Evolutionary conservation across 2,113 vertebrate species (phyloP).

Genomic region (Macrotis lagotis): DNA sequence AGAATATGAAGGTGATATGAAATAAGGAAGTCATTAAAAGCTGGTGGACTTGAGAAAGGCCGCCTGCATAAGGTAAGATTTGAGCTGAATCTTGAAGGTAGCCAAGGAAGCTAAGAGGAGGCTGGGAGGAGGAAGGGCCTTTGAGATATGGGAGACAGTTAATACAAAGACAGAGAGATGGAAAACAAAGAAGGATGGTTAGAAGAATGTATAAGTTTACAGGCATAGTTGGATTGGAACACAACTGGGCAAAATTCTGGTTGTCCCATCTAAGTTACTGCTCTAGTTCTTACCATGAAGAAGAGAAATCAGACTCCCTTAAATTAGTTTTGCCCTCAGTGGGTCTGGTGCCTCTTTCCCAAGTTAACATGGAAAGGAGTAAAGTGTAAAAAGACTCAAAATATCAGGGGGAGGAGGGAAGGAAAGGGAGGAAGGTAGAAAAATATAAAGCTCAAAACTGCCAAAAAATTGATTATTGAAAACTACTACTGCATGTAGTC

Average conservation of each 20-base stretch:
- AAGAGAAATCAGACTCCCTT: background rate
- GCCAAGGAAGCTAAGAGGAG: background rate
- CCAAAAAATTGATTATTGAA: too few relatives aligned
- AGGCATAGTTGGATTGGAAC: background rate
- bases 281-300: background rate
- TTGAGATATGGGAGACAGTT: background rate
- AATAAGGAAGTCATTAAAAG: background rate
- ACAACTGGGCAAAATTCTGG: background rate
- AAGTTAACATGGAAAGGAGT: background rate
- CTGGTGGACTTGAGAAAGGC: background rate
- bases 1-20: background rate
- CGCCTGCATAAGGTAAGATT: background rate
- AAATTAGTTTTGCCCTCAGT: background rate
- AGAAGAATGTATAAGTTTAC: background rate
- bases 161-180: background rate
- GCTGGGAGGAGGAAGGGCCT: background rate
- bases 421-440: background rate
- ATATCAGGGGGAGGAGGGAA: too few relatives aligned
- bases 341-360: background rate
- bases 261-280: background rate
- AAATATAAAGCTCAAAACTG: too few relatives aligned
- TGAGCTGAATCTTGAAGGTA: background rate
- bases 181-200: background rate
- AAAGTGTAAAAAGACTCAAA: background rate
- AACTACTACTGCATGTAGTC: too few relatives aligned